These are phyloP conservation scores for Hypomesus transpacificus DNA, from an alignment of 2,113 vertebrate genomes.

Conservation along the genomic window DNA sequence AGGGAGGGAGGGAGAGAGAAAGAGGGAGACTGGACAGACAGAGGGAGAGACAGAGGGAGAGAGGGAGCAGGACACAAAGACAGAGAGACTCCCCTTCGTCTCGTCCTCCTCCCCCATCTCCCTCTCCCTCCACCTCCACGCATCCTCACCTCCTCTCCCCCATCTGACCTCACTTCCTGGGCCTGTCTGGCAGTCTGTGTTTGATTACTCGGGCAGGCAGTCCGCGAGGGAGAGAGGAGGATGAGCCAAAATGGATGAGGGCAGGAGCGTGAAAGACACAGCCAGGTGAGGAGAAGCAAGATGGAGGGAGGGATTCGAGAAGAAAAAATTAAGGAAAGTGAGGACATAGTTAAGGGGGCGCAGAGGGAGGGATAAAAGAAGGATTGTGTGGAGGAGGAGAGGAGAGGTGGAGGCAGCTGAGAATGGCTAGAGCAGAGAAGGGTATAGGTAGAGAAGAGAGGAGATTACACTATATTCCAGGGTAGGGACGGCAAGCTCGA, in stretches of 20 bases:
- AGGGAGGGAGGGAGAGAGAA: background rate
- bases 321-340: background rate
- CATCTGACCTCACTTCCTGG: conserved; percentile 61
- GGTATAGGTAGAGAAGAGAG: conserved; percentile 31
- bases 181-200: conserved; percentile 58
- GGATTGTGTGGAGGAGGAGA: conserved; percentile 5
- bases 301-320: conserved; percentile 22
- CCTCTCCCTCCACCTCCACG: conserved; percentile 36
- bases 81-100: background rate
- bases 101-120: conserved; percentile 35
- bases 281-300: conserved; percentile 9
- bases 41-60: background rate
- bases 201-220: conserved; percentile 61
- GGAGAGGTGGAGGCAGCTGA: background rate
- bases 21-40: background rate
- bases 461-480: conserved; percentile 6
- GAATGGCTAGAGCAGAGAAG: background rate
- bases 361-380: background rate
- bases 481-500: background rate
- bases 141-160: conserved; percentile 54
- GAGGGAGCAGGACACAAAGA: too few species aligned
- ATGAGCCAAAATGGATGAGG: conserved; percentile 23
- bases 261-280: conserved; percentile 38
- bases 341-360: conserved; percentile 27
- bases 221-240: conserved; percentile 37